Evolutionary conservation across 2,113 vertebrate genomes (phyloP), one percentile per base, ranked within the genome.

Genomic region (Scalopus aquaticus): DNA sequence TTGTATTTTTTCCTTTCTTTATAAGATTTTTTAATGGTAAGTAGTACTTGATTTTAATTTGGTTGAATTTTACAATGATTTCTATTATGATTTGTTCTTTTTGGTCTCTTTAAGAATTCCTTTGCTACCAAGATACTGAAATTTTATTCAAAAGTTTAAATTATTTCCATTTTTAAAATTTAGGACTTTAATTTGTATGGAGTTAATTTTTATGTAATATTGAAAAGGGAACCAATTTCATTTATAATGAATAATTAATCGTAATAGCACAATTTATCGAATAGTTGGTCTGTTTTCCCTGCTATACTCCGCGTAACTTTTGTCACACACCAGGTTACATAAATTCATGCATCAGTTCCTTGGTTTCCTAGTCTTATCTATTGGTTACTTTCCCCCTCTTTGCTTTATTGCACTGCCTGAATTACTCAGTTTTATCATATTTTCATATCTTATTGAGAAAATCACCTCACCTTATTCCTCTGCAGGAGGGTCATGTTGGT

Each of bases 91-190:
- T 80, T 80, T 10, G n/a, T 67, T 19, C 9, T 39, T 89, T 37
- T 30, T 20, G 26, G 49, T 80, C 56, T 80, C 30, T 76, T 67
- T 37, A 46, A 84, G 46, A 79, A 79, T 64, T 64, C 9, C 35
- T 78, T 39, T 62, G 72, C 17, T 85, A 73, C 35, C 5, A 54
- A 85, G n/a, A 32, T 32, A 56, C 62, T 82, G 35, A 73, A 73
- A 79, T 94, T 90, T 85, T 94, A 56, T 78, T 84, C 51, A 62
- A 35, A 83, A 83, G 32, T 69, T 82, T 83, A 77, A 85, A 16
- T 39, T 39, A n/a, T 74, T 88, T 88, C 67, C 30, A 88, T 62
- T 88, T 80, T 35, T 46, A 17, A 44, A 37, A 6, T 42, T 30
- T 60, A 65, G 65, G 24, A n/a, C 35, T 67, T 83, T 60, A 80